These are phyloP conservation scores for Enteromius unitaeniatus DNA, from an alignment of 2,797 vertebrate genomes.

Conservation along the genomic window DNA sequence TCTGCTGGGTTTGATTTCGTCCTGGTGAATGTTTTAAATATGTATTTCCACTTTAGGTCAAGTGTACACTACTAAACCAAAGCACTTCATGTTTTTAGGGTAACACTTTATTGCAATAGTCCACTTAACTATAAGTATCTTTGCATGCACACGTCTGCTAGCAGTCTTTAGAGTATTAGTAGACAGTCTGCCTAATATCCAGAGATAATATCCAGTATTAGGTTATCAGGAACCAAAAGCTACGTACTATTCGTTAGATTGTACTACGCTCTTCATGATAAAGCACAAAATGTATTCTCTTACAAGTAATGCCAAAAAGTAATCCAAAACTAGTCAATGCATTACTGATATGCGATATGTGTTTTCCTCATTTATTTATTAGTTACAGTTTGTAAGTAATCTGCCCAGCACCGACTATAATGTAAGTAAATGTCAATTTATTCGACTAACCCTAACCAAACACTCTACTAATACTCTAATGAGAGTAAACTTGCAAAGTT, in stretches of 20 bases:
- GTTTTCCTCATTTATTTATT: too few species aligned
- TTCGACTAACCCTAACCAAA: background rate
- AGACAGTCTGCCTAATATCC: background rate
- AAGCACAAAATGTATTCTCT: background rate
- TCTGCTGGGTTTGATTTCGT: background rate
- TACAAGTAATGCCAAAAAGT: background rate
- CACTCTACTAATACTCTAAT: background rate
- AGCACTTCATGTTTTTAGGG: background rate
- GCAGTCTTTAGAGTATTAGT: background rate
- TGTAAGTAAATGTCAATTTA: background rate
- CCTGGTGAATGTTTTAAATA: background rate
- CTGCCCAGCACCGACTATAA: background rate
- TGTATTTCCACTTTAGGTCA: background rate
- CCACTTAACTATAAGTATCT: background rate
- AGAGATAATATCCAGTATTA: too few species aligned
- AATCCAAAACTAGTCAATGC: background rate
- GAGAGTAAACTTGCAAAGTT: background rate
- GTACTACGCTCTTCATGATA: background rate
- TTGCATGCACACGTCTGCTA: background rate
- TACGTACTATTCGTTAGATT: too few species aligned
- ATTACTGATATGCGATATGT: too few species aligned
- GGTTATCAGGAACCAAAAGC: too few species aligned
- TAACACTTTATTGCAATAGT: background rate
- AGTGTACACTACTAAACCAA: conserved; percentile 7
- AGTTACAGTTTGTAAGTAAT: too few species aligned